Conservation (phyloP, 2,888 invertebrate genomes). For the Caenorhabditis sp. region DNA sequence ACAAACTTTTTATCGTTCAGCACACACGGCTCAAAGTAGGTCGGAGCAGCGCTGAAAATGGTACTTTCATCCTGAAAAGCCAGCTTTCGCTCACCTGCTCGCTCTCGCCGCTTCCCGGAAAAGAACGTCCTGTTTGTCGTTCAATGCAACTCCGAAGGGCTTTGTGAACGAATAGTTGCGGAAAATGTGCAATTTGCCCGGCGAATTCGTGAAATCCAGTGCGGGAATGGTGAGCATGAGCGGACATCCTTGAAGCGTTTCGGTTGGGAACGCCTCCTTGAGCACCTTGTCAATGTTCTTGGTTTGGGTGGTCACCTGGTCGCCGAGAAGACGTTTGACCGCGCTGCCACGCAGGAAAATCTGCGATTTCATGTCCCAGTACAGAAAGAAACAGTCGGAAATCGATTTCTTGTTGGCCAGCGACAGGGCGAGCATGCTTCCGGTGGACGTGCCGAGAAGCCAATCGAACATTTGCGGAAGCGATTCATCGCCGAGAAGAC, state of each 20-base stretch:
- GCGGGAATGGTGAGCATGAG: slow-evolving; percentile 73
- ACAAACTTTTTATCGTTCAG: slow-evolving; percentile 68
- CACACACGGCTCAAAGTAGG: slow-evolving; percentile 74
- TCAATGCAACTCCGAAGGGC: slow-evolving; percentile 62
- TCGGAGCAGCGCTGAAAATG: slow-evolving; percentile 74
- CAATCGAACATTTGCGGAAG: slow-evolving; percentile 72
- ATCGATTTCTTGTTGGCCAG: slow-evolving; percentile 71
- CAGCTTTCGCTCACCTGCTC: slow-evolving; percentile 58
- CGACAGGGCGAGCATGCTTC: slow-evolving; percentile 73
- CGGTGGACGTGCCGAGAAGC: slow-evolving; percentile 75
- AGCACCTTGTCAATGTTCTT: slow-evolving; percentile 70
- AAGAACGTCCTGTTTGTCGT: slow-evolving; percentile 69
- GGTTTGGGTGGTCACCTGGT: slow-evolving; percentile 69
- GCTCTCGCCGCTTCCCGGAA: slow-evolving; percentile 75
- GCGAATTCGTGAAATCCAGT: slow-evolving; percentile 70
- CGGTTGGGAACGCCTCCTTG: slow-evolving; percentile 66
- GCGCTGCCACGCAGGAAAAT: slow-evolving; percentile 75
- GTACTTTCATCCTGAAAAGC: neutral
- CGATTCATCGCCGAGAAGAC: slow-evolving; percentile 73
- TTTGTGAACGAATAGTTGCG: slow-evolving; percentile 71
- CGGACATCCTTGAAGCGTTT: slow-evolving; percentile 68
- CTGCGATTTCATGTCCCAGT: slow-evolving; percentile 76
- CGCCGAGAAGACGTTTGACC: slow-evolving; percentile 72
- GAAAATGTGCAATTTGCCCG: slow-evolving; percentile 70
- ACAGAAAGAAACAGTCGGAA: slow-evolving; percentile 69